Conservation (phyloP, 2,113 vertebrate species). For the Nothoprocta perdicaria region DNA sequence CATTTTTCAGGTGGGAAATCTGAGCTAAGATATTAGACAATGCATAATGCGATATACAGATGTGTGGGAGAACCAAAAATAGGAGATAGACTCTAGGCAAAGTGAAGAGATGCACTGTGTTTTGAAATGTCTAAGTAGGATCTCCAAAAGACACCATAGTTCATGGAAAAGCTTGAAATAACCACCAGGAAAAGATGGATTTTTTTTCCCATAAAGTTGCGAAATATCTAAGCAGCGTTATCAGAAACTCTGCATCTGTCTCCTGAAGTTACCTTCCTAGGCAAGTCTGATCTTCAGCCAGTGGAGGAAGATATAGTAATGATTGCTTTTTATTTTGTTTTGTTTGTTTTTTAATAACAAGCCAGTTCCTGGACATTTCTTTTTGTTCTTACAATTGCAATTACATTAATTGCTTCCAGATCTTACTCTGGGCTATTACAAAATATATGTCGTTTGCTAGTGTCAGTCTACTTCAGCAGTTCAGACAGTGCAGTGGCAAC, state of each 20-base stretch:
- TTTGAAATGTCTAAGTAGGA: no score
- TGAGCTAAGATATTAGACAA: background rate
- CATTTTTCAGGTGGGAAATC: background rate
- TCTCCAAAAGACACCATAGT: background rate
- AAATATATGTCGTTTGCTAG: no score
- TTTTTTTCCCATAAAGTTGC: background rate
- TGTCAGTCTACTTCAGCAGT: background rate
- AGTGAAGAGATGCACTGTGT: background rate
- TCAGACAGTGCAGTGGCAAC: background rate
- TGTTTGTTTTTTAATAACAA: background rate
- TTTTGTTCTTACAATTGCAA: no score
- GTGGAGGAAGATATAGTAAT: background rate
- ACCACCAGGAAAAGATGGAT: background rate
- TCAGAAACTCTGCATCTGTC: background rate
- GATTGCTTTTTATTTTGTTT: background rate
- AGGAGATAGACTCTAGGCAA: background rate
- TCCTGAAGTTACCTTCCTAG: background rate
- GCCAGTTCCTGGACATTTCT: background rate
- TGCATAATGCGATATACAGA: no score
- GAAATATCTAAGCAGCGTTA: background rate
- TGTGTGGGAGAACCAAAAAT: background rate
- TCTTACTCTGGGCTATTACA: no score
- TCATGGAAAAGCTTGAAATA: background rate
- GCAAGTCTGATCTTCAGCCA: background rate
- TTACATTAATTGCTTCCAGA: no score